phyloP scores from a whole-genome alignment of 2,113 vertebrate genomes.

The Pholis gunnellus region DNA sequence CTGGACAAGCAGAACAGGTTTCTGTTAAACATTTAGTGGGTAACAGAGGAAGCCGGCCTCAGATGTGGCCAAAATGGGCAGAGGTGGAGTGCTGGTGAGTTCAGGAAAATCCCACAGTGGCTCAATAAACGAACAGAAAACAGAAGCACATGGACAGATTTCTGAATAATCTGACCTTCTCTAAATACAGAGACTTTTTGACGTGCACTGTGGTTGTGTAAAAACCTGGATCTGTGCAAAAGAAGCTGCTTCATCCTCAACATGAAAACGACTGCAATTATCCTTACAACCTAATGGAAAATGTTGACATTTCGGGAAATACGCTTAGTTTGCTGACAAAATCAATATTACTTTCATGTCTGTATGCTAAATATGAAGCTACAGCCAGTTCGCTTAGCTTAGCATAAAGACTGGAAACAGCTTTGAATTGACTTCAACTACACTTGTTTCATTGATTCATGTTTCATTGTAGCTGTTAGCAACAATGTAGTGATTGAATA shows the following conservation, averaged over 20 bases:
- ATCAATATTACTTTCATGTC: neutral
- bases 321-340: neutral
- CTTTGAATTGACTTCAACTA: neutral
- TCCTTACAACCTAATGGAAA: neutral
- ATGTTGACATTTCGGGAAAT: conserved; percentile 14
- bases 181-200: conserved; percentile 31
- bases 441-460: neutral
- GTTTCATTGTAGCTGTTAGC: neutral
- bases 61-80: conserved; percentile 67
- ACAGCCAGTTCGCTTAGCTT: neutral
- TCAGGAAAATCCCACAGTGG: conserved; percentile 77
- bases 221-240: conserved; percentile 15
- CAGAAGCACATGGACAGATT: conserved; percentile 20
- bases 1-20: conserved; percentile 86
- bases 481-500: neutral
- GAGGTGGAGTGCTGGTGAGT: conserved; percentile 62
- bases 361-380: neutral
- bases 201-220: neutral
- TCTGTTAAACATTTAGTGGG: conserved; percentile 89
- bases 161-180: conserved; percentile 31
- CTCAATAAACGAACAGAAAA: conserved; percentile 51
- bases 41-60: conserved; percentile 83
- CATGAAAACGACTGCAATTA: neutral
- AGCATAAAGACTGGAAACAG: neutral
- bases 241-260: conserved; percentile 1